Evolutionary conservation across 92 coral and sea anemone species (phyloP).

Genomic region (Pocillopora meandrina): DNA sequence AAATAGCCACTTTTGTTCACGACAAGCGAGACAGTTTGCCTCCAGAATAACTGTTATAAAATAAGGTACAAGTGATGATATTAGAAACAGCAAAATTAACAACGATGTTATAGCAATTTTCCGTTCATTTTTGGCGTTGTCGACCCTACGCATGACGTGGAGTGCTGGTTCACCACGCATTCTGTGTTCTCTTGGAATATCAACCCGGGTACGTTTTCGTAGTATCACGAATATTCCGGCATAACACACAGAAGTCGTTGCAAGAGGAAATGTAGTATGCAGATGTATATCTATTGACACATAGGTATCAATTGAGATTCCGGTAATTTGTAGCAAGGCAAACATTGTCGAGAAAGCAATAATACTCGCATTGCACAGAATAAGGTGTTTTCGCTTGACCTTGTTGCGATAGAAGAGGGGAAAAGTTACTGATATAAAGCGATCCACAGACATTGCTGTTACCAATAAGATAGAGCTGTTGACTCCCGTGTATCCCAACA

Average conservation of each 20-base stretch:
- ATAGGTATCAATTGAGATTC: no score
- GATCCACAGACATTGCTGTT: no score
- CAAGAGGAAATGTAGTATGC: background rate
- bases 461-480: no score
- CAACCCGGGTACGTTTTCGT: background rate
- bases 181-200: background rate
- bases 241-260: background rate
- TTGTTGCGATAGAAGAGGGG: no score
- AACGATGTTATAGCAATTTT: constrained; percentile 1
- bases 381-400: no score
- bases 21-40: background rate
- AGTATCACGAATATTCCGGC: background rate
- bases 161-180: background rate
- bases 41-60: background rate
- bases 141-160: background rate
- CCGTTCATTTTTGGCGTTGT: background rate
- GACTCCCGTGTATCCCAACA: no score
- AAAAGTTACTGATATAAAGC: no score
- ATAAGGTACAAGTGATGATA: background rate
- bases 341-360: no score
- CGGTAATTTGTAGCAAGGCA: no score
- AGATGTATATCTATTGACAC: no score
- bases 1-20: background rate
- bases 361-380: no score
- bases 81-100: background rate